phyloP scores from a whole-genome alignment of 2,888 invertebrate species.

The Nineta flava region DNA sequence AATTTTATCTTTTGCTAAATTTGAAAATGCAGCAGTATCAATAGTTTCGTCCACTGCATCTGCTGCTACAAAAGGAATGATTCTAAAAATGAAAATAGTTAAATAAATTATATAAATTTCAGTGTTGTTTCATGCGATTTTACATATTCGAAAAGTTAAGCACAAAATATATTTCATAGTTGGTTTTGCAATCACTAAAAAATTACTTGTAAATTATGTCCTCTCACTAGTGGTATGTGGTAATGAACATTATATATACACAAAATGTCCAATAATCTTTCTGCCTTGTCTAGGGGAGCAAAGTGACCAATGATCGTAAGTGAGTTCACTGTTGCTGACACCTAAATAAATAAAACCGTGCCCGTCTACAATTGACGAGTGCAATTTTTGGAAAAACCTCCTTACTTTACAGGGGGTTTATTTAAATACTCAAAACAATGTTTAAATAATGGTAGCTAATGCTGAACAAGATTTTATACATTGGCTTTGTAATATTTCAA shows the following conservation, averaged over 20 bases:
- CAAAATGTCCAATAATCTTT: neutral
- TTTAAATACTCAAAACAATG: too few species aligned
- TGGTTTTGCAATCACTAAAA: too few species aligned
- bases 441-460: too few species aligned
- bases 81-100: slow-evolving; percentile 33
- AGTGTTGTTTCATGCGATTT: neutral
- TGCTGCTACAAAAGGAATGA: slow-evolving; percentile 74
- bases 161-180: too few species aligned
- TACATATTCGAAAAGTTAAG: neutral
- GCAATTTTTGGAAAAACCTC: slow-evolving; percentile 3
- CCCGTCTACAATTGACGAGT: neutral
- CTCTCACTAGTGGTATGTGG: too few species aligned
- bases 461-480: too few species aligned
- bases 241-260: too few species aligned
- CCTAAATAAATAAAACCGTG: neutral
- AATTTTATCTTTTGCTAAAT: slow-evolving; percentile 21
- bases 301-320: slow-evolving; percentile 4
- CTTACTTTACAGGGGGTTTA: slow-evolving; percentile 5
- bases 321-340: slow-evolving; percentile 5
- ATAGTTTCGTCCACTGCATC: slow-evolving; percentile 58
- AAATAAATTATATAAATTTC: slow-evolving; percentile 1
- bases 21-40: slow-evolving; percentile 18
- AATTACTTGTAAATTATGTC: too few species aligned
- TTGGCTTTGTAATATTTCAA: too few species aligned
- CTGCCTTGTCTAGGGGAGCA: slow-evolving; percentile 5